Evolutionary conservation across 2,797 vertebrate species (phyloP), one percentile per base, ranked within the genome.

Genomic region (Anisognathus igniventris): DNA sequence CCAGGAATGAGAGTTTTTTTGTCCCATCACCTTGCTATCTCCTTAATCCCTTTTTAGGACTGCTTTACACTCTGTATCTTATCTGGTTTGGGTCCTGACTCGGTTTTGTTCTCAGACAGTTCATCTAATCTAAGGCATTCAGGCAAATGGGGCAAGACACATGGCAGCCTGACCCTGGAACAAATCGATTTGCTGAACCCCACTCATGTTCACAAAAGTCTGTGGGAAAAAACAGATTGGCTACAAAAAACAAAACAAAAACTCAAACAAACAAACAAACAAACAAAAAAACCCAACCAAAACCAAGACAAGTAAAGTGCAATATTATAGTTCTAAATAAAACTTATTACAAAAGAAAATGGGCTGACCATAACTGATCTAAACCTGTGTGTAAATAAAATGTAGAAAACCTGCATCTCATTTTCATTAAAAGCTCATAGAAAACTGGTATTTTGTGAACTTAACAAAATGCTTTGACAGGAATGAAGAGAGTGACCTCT

Each of bases 211-310:
- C 58, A 15, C 31, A 37, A 44, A n/a, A 1, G 3, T 9, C 12
- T 28, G 14, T 20, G 33, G n/a, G 65, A 81, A 12, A 50, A 61
- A 86, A 22, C 22, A 45, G 6, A 30, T 25, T 0, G 0, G 19
- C 56, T 83, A 27, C 7, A 31, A 28, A 33, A 35, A 57, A 1
- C 9, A 25, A 57, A 24, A 40, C 40, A 40, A 40, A 35, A 57
- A 24, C 15, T 15, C 12, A 40, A 16, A 39, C 39, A 14, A 40
- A 40, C 39, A 40, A 40, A 40, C 16, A 40, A 40, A 40, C 16
- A 40, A 40, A 39, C 37, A 39, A 39, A 40, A 40, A 40, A 40
- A 40, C 40, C 33, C 5, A 25, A 18, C 17, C 10, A 3, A 20
- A 30, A 0, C 9, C 22, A 74, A 58, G 14, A 37, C 5, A 0